phyloP scores from a whole-genome alignment of 2,113 vertebrate species.

The Dasyornis broadbenti region DNA sequence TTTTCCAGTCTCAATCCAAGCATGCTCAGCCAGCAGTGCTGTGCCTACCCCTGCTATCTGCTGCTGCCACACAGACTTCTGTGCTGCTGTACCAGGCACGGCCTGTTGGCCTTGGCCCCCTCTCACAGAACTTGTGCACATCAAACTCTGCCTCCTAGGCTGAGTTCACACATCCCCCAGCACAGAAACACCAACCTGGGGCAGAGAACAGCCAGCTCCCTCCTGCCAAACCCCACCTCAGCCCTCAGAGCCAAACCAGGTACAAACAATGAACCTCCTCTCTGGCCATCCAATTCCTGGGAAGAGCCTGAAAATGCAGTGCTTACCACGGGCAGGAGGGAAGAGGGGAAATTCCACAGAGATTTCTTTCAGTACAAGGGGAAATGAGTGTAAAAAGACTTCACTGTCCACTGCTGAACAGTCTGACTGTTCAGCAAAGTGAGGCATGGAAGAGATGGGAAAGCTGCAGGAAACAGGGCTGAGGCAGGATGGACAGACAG shows the following conservation, averaged over 20 bases:
- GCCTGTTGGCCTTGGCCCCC: background rate
- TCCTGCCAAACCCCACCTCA: background rate
- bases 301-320: background rate
- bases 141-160: fast-evolving
- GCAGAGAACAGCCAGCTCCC: background rate
- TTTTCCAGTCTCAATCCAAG: background rate
- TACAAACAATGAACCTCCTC: background rate
- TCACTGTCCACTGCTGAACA: no score
- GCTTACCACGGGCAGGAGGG: background rate
- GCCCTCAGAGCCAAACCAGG: background rate
- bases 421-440: background rate
- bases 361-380: background rate
- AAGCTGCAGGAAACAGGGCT: background rate
- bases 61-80: background rate
- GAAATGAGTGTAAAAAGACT: background rate
- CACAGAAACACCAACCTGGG: background rate
- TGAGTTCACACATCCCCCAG: background rate
- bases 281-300: background rate
- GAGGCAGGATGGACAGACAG: background rate
- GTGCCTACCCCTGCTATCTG: background rate
- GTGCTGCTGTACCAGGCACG: background rate
- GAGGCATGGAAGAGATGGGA: background rate
- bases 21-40: background rate
- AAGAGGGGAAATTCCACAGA: background rate
- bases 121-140: background rate